Base-by-base conservation (phyloP, 2,797 vertebrate genomes). In the Sebastes matsubarae region DNA sequence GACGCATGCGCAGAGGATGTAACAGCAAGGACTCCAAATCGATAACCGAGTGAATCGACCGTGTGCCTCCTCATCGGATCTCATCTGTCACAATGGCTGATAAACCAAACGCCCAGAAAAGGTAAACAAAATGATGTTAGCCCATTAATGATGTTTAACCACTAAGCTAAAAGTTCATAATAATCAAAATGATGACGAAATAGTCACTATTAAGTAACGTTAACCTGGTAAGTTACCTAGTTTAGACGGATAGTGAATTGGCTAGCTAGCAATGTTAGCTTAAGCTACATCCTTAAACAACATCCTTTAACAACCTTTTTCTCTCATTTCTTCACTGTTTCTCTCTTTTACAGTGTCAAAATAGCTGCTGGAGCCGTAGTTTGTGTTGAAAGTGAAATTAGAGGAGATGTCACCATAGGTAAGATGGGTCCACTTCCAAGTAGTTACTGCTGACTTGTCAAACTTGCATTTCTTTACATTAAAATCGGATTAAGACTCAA, bases 361-460 rank as follows among this genome's bases (percentile, higher is more conserved):
- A 99, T 99, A 81, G 98, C 98, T 2, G 96, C 98, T 1, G 98
- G 98, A 63, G 98, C 98, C 1, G 98, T 99, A 20, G 97, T 99
- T 52, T 99, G 98, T 81, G 98, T 99, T 79, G 98, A 99, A 93
- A 99, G 98, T 90, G 98, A 99, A 91, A 99, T 99, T 86, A 96
- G 94, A 90, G 98, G 98, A 29, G 98, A 99, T 81, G 98, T 99
- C 24, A 99, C 98, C 20, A 99, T 99, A 61, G 98, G 98, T 99
- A 95, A 97, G 96, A 59, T 25, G 30, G 1, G 1, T 1, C 7
- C 16, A 9, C 3, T 72, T 25, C 1, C 4, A 65, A 25, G 3
- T 68, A 42, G 20, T 34, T 2, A 57, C 6, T 54, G 29, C 32
- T 54, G 65, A 73, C 20, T 69, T 61, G 5, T 27, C 14, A 76